Evolutionary conservation across 2,797 vertebrate species (phyloP).

Genomic region (Chromobotia macracanthus): DNA sequence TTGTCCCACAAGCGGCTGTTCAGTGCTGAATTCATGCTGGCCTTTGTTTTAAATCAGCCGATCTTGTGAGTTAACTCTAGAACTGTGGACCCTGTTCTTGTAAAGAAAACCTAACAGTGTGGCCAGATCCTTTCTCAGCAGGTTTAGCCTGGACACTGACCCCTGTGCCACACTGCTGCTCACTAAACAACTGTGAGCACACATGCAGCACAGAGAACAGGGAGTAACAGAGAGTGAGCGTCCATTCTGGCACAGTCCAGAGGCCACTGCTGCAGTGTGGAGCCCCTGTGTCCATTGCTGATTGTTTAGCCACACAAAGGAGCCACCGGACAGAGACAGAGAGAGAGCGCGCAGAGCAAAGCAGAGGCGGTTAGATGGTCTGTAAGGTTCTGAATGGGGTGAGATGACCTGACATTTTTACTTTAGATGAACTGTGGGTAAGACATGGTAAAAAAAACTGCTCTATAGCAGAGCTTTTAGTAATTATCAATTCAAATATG

Average conservation of each 20-base stretch:
- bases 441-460: too few relatives aligned
- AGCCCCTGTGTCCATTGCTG: constrained; percentile 66
- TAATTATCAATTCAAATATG: too few relatives aligned
- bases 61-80: constrained; percentile 22
- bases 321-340: constrained; percentile 9
- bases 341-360: not conserved
- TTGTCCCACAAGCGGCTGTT: not conserved
- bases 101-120: constrained; percentile 33
- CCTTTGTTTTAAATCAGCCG: not conserved
- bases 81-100: constrained; percentile 9
- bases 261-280: constrained; percentile 49
- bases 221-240: constrained; percentile 42
- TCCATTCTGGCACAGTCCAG: constrained; percentile 78
- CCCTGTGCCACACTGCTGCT: constrained; percentile 28
- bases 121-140: constrained; percentile 29
- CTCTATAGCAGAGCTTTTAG: too few relatives aligned
- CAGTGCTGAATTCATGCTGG: constrained; percentile 5
- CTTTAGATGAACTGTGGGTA: not conserved
- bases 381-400: constrained; percentile 70
- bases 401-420: constrained; percentile 43
- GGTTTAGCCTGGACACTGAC: constrained; percentile 33
- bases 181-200: constrained; percentile 42
- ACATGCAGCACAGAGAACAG: constrained; percentile 58
- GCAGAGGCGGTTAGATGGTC: constrained; percentile 65
- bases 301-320: constrained; percentile 77